phyloP scores from a whole-genome alignment of 2,113 vertebrate species.

The Hydrolagus affinis region DNA sequence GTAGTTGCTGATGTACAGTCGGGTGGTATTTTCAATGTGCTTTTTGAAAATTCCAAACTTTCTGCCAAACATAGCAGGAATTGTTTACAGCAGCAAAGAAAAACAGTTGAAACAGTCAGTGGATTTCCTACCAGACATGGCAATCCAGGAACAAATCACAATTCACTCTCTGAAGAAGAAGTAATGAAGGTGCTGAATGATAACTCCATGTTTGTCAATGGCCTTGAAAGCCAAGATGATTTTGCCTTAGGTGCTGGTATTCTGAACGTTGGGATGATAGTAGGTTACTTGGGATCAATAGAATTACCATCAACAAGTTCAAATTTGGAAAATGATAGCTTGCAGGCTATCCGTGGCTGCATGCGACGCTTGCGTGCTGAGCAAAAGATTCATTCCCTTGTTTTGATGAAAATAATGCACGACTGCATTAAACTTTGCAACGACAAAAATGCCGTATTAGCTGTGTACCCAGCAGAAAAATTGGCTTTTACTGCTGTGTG shows the following conservation, averaged over 20 bases:
- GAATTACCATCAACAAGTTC: slow-evolving; percentile 79
- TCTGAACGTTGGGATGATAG: slow-evolving; percentile 90
- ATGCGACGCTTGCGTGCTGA: slow-evolving; percentile 90
- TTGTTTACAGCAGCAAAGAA: slow-evolving; percentile 54
- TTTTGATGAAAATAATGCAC: slow-evolving; percentile 88
- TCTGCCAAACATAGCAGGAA: slow-evolving; percentile 63
- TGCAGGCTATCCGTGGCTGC: slow-evolving; percentile 91
- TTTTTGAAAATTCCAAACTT: slow-evolving; percentile 78
- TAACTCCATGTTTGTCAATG: slow-evolving; percentile 64
- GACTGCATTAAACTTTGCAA: slow-evolving; percentile 82
- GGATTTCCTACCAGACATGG: slow-evolving; percentile 48
- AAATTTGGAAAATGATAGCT: slow-evolving; percentile 80
- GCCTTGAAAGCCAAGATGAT: slow-evolving; percentile 57
- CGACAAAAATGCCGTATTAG: slow-evolving; percentile 69
- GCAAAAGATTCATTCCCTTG: slow-evolving; percentile 88
- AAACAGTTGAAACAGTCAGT: slow-evolving; percentile 60
- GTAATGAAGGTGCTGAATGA: slow-evolving; percentile 58
- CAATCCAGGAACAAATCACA: slow-evolving; percentile 47
- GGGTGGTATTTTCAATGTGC: slow-evolving; percentile 91
- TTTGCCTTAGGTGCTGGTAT: slow-evolving; percentile 72
- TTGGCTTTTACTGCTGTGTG: slow-evolving; percentile 93
- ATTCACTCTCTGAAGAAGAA: slow-evolving; percentile 69
- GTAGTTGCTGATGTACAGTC: slow-evolving; percentile 94
- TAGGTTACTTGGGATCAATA: slow-evolving; percentile 91
- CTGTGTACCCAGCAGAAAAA: slow-evolving; percentile 89